Evolutionary conservation across 2,113 vertebrate genomes (phyloP).

Genomic region (Leptodactylus fuscus): DNA sequence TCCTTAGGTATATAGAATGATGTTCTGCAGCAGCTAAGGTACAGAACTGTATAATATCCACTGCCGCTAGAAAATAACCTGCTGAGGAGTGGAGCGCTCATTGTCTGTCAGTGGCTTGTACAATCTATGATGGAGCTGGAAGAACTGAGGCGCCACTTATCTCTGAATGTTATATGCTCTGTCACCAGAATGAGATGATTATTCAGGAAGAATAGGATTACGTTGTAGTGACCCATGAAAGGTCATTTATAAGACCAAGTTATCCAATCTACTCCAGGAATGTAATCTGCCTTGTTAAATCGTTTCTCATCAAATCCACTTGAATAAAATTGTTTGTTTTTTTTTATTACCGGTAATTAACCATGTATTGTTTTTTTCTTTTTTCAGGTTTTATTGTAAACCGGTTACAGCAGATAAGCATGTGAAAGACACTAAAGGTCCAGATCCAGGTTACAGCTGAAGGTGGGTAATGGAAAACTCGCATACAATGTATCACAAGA

Average conservation of each 20-base stretch:
- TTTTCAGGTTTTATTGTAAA: constrained; percentile 21
- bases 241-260: not conserved
- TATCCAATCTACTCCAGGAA: too few relatives aligned
- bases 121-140: too few relatives aligned
- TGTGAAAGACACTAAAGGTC: constrained; percentile 13
- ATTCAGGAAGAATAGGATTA: not conserved
- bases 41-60: too few relatives aligned
- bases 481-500: too few relatives aligned
- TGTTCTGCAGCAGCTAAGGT: too few relatives aligned
- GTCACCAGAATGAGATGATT: not conserved
- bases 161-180: not conserved
- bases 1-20: too few relatives aligned
- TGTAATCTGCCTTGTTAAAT: too few relatives aligned
- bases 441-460: constrained; percentile 11
- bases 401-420: constrained; percentile 28
- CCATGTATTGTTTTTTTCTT: not conserved
- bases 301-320: not conserved
- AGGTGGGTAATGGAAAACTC: too few relatives aligned
- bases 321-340: not conserved
- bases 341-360: too few relatives aligned
- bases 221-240: not conserved
- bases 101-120: too few relatives aligned
- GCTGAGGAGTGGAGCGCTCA: too few relatives aligned
- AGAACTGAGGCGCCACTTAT: not conserved
- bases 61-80: too few relatives aligned